Base-by-base conservation (phyloP, 92 coral and sea anemone genomes). In the Ricordea florida region DNA sequence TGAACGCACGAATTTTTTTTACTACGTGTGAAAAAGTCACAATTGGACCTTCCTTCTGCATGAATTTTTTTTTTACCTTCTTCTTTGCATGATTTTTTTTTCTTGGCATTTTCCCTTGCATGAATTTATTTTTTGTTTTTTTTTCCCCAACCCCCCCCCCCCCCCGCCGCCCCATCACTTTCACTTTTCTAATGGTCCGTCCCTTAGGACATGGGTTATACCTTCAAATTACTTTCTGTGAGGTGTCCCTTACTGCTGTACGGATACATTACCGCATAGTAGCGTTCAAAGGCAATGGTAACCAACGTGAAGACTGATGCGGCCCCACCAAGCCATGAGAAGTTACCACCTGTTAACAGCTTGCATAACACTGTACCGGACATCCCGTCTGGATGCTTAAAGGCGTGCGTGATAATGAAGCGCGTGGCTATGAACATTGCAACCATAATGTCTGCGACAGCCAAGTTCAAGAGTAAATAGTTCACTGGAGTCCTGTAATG, bases 391-490 rank as follows among this genome's bases (percentile, higher is more conserved):
- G 73, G 73, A 14, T 45, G 58, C 1, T 11, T 46, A n/a, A 10
- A 18, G 2, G 56, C 5, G 26, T 66, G 43, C 6, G 22, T 17
- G 1, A 45, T 16, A 13, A 66, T 32, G 42, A 18, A 47, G 28
- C 59, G 28, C 1, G 73, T 57, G 22, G 33, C 33, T 2, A 66
- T 10, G 14, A 66, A 66, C 41, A 46, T 30, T 7, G 73, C 73
- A 3, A 66, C 59, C 41, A 66, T 45, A 6, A 66, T 66, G 59
- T 66, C 73, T 66, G 73, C 73, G 8, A 47, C 73, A 0, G 73
- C 73, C 22, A 66, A 58, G 45, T 66, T 66, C 73, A 66, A 22
- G 11, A 66, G 45, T 25, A 66, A 17, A 23, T 31, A 66, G 41
- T 66, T 66, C 59, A 66, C 32, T 0, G 57, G 73, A 29, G 48